Base-by-base conservation (phyloP, 2,888 invertebrate species). In the Frankliniella fusca region DNA sequence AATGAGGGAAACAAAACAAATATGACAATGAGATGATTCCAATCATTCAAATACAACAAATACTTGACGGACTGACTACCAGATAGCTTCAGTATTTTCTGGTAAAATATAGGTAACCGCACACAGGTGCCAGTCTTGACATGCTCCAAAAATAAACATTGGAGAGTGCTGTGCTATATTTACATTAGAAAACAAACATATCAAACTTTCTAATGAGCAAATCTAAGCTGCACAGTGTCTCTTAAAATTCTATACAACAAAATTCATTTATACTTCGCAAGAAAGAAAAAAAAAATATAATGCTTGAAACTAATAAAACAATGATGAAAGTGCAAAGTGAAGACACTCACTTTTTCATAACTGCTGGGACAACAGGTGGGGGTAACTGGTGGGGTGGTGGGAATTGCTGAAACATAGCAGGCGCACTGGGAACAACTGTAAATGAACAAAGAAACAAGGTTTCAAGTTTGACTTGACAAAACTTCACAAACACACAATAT, bases 1-100 rank as follows among this genome's bases (percentile, higher is more conserved):
- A 76, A 76, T 76, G 70, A 76, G 70, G 70, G 23, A 76, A 76
- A 76, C 70, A 76, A 76, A 76, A 76, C 70, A 76, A 76, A 76
- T 76, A 9, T 76, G 70, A 76, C 23, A 54, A 15, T 54, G 54
- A 15, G 20, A 27, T 76, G 70, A 27, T 76, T 12, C 23, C 27
- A 76, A 27, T 76, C 23, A 27, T 76, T 12, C 23, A 76, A 76
- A 27, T 76, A 76, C 70, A 76, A 76, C 70, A 76, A 76, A 76
- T 27, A 76, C 70, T 76, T 76, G 27, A 23, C 27, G 70, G 70
- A 76, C 70, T 76, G 70, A 76, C 70, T 76, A 76, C 70, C 70
- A 76, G 70, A 76, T 76, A 27, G n/a, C 70, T 27, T 27, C 70
- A 23, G 54, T 18, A 54, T 54, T 15, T 20, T 76, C 70, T 76